Evolutionary conservation across 2,113 vertebrate genomes (phyloP).

Genomic region (Phalacrocorax carbo): DNA sequence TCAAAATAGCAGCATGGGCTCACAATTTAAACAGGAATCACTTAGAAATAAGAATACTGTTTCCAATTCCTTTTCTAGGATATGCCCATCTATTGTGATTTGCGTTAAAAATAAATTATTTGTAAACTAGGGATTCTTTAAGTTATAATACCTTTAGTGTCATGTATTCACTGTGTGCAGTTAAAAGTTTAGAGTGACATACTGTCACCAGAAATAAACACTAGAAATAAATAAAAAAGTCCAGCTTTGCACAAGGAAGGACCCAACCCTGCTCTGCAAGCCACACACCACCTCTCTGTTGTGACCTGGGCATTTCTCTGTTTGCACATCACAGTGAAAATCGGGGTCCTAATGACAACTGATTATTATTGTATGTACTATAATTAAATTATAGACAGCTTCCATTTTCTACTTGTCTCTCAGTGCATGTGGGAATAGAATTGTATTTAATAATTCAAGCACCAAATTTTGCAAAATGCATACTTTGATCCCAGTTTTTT

Average conservation of each 20-base stretch:
- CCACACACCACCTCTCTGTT: not conserved
- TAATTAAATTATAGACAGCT: slow-evolving; percentile 39
- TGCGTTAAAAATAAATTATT: not conserved
- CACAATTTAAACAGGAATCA: not conserved
- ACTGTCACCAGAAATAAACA: not conserved
- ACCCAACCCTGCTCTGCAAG: not conserved
- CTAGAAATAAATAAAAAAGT: not conserved
- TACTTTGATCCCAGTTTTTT: not conserved
- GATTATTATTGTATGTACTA: slow-evolving; percentile 43
- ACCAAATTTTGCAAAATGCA: slow-evolving; percentile 7
- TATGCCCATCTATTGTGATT: not conserved
- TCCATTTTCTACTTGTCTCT: slow-evolving; percentile 33
- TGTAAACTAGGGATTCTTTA: not conserved
- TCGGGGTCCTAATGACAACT: not conserved
- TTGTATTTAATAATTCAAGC: slow-evolving; percentile 43
- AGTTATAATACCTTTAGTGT: not conserved
- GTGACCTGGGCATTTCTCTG: not conserved
- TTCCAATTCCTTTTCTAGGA: not conserved
- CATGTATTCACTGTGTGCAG: not conserved
- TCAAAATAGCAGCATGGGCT: not conserved
- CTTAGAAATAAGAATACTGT: not conserved
- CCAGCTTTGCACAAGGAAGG: not conserved
- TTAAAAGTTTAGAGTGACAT: not conserved
- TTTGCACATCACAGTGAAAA: not conserved
- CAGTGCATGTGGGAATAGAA: not conserved